A percentile compares a stretch with the other conserved stretches of the same genome.
Conservation (phyloP, 1,140 invertebrate genomes). For the Trichonephila clavata region DNA sequence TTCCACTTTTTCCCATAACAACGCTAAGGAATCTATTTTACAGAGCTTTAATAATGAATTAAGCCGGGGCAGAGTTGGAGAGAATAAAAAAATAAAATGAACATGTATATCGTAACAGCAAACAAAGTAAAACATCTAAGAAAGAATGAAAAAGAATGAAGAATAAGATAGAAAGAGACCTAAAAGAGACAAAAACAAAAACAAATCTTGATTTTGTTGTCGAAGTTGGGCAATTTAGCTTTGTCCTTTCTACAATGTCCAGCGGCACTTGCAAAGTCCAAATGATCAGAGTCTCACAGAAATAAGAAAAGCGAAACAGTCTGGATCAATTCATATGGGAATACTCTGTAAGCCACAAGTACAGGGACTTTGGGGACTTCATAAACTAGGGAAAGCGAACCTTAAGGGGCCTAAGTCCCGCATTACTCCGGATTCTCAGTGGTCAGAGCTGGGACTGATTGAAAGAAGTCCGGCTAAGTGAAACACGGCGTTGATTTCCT, state of each 20-base stretch:
- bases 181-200: constrained; percentile 31
- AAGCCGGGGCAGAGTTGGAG: background rate
- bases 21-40: background rate
- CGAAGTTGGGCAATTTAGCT: constrained; percentile 63
- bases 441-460: constrained; percentile 64
- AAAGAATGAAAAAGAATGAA: background rate
- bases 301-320: constrained; percentile 58
- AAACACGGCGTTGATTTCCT: constrained; percentile 75
- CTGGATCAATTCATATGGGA: constrained; percentile 63
- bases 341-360: constrained; percentile 63
- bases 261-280: constrained; percentile 59
- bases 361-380: constrained; percentile 55
- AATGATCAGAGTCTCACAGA: constrained; percentile 56
- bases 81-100: background rate
- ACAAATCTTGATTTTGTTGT: constrained; percentile 66
- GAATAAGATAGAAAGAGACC: background rate
- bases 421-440: constrained; percentile 57
- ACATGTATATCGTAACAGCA: background rate
- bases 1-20: too few species aligned
- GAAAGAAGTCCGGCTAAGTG: constrained; percentile 71
- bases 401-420: constrained; percentile 67
- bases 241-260: constrained; percentile 48
- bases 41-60: background rate
- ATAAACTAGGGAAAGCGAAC: constrained; percentile 56
- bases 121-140: background rate